Evolutionary conservation across 2,797 vertebrate genomes (phyloP), one percentile per base, ranked within the genome.

Genomic region (Sciurus carolinensis): DNA sequence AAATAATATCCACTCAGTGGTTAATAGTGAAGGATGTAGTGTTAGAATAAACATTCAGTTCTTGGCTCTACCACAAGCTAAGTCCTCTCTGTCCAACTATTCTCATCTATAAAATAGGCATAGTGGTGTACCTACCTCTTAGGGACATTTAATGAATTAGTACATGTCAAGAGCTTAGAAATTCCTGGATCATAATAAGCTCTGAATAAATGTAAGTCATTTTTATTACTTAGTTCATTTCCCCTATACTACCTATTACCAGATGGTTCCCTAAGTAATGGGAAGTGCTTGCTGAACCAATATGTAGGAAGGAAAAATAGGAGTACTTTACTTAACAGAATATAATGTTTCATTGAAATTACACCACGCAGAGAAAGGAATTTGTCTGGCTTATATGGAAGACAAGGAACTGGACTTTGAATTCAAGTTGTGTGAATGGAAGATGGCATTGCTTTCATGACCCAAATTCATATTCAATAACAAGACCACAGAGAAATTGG

Each of bases 281-380:
- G 54, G 44, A 93, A 96, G 69, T 88, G 59, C 54, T 90, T 94
- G 67, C 24, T 92, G 73, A 96, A 93, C 73, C 69, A 96, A 94
- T 80, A 86, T 47, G 81, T 13, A 62, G 59, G 42, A 97, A 93
- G 94, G 66, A 72, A 96, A 96, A 94, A 80, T 33, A 92, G 69
- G 87, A 73, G 57, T 52, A 12, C 82, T 97, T 96, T 96, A 79
- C 85, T 89, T 94, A 88, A 80, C 96, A 97, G 95, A 96, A 96
- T 97, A 97, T 96, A 97, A 80, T 36, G 87, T 98, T 98, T 96
- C 94, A 92, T 66, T 96, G 96, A 96, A 97, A 93, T 96, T 93
- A 89, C 36, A 92, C 91, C 39, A 83, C 3, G 12, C n/a, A 84
- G 93, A 95, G 93, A 96, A 96, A 92, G 72, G 24, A 96, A 93